Evolutionary conservation across 2,888 invertebrate species (phyloP).

Genomic region (Drosophila rubida): DNA sequence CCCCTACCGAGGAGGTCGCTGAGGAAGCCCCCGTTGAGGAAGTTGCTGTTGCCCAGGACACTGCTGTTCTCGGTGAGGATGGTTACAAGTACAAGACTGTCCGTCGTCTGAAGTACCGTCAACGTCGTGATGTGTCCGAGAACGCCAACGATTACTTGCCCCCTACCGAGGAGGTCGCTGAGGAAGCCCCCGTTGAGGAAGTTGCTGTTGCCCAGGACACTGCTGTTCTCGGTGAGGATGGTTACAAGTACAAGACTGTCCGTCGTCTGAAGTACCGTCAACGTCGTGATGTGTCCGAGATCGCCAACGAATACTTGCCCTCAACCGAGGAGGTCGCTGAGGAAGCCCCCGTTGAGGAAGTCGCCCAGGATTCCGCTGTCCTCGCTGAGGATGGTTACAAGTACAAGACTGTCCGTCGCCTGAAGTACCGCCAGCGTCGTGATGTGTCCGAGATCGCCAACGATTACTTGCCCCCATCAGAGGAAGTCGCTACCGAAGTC

Average conservation of each 20-base stretch:
- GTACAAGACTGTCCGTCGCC: constrained; percentile 31
- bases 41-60: constrained; percentile 38
- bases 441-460: constrained; percentile 29
- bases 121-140: constrained; percentile 67
- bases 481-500: constrained; percentile 2
- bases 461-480: constrained; percentile 19
- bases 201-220: constrained; percentile 39
- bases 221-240: constrained; percentile 48
- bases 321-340: constrained; percentile 48
- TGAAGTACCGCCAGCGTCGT: constrained; percentile 33
- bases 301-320: constrained; percentile 57
- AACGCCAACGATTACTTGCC: constrained; percentile 59
- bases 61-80: constrained; percentile 49
- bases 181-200: constrained; percentile 39
- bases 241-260: constrained; percentile 68
- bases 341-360: constrained; percentile 30
- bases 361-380: constrained; percentile 25
- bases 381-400: constrained; percentile 18
- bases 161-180: constrained; percentile 49
- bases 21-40: constrained; percentile 44
- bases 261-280: constrained; percentile 59
- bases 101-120: constrained; percentile 59
- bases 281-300: constrained; percentile 66
- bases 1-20: constrained; percentile 28
- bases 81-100: constrained; percentile 70